Conservation (phyloP, 2,113 vertebrate species). For the Lycaon pictus region DNA sequence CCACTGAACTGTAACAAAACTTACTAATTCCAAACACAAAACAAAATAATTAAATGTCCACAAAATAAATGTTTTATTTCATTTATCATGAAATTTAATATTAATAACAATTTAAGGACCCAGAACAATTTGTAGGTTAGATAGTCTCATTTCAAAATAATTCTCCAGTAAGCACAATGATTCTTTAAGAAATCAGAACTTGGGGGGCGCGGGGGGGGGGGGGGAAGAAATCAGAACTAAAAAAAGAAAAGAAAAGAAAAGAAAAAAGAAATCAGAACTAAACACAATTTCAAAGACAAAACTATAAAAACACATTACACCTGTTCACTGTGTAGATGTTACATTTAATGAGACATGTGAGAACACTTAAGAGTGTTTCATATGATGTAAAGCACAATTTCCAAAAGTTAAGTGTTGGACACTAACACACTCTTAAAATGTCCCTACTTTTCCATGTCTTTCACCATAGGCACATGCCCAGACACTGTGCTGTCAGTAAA, state of each 20-base stretch:
- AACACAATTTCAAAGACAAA: slow-evolving; percentile 59
- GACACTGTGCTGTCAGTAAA: neutral
- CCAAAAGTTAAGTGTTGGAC: neutral
- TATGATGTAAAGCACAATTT: neutral
- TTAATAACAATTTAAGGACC: slow-evolving; percentile 57
- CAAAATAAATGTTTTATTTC: slow-evolving; percentile 12
- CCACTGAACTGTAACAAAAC: neutral
- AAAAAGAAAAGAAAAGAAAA: no score
- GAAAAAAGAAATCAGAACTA: neutral
- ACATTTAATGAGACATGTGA: slow-evolving; percentile 41
- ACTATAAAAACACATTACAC: slow-evolving; percentile 57
- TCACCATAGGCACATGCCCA: neutral
- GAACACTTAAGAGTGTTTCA: slow-evolving; percentile 37
- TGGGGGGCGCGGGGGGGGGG: no score
- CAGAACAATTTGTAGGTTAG: slow-evolving; percentile 20
- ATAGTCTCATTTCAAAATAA: slow-evolving; percentile 37
- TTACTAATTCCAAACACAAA: slow-evolving; percentile 43
- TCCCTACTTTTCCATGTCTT: neutral
- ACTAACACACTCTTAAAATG: neutral
- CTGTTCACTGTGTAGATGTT: neutral
- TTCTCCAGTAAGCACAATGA: neutral
- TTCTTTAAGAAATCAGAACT: neutral
- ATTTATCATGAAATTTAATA: slow-evolving; percentile 58
- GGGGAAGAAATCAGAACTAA: slow-evolving; percentile 13
- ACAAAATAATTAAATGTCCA: neutral